phyloP scores from a whole-genome alignment of 1,140 invertebrate species.

The Paralvinella palmiformis region DNA sequence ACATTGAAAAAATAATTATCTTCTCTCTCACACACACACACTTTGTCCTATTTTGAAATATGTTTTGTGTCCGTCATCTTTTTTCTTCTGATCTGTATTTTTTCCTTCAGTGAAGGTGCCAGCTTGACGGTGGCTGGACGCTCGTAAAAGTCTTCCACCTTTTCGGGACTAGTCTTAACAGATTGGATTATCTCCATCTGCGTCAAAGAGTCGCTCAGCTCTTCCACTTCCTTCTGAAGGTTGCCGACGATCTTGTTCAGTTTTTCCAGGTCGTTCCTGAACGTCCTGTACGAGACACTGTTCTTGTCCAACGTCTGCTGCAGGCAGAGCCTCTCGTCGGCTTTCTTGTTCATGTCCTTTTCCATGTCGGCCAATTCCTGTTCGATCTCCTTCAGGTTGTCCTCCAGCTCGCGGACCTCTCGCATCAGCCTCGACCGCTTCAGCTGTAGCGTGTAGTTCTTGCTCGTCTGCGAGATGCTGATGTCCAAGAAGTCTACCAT shows the following conservation, averaged over 20 bases:
- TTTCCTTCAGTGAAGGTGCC: constrained; percentile 41
- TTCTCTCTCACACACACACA: no score
- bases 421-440: constrained; percentile 35
- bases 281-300: constrained; percentile 33
- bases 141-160: constrained; percentile 41
- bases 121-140: constrained; percentile 40
- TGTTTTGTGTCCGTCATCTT: constrained; percentile 14
- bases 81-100: constrained; percentile 31
- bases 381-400: constrained; percentile 33
- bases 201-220: constrained; percentile 34
- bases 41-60: no score
- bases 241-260: constrained; percentile 33
- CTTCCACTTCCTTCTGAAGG: constrained; percentile 36
- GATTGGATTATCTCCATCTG: constrained; percentile 45
- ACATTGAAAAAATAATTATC: no score
- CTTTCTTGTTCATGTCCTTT: constrained; percentile 32
- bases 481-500: constrained; percentile 46
- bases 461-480: constrained; percentile 37
- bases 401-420: constrained; percentile 38
- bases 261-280: constrained; percentile 35
- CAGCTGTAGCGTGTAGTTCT: constrained; percentile 42
- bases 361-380: constrained; percentile 33
- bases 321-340: constrained; percentile 32
- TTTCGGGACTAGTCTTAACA: constrained; percentile 42
- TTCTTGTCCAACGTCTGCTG: constrained; percentile 33